Evolutionary conservation across 2,888 invertebrate species (phyloP), one percentile per base, ranked within the genome.

Genomic region (Amphipyra tragopoginis): DNA sequence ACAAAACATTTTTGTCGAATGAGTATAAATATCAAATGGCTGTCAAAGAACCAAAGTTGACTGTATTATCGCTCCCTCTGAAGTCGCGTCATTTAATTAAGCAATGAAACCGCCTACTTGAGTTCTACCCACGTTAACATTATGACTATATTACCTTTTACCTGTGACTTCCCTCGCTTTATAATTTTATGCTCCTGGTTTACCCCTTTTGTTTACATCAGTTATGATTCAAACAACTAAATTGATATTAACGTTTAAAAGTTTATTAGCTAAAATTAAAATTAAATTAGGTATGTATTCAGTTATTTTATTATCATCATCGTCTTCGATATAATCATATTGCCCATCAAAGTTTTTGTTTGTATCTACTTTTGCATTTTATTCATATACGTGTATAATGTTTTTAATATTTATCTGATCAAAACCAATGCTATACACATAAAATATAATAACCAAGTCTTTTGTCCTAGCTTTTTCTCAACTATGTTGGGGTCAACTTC

Each of bases 31-130:
- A 21, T 43, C 21, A 44, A 44, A 44, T 44, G n/a, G 29, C 26
- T 7, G 2, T 29, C 29, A 29, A 26, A 44, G 14, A 44, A 44
- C 4, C 26, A 29, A 33, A 45, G 29, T 26, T 15, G 21, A 8
- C 45, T 29, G 6, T 11, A 10, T 29, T 13, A n/a, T 9, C 9
- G 13, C 9, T n/a, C 13, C 13, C 10, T 45, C 13, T 44, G 44
- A 45, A 45, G n/a, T 29, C 33, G 13, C 13, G 4, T 45, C n/a
- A 33, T 45, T 45, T 33, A 45, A 45, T 45, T 29, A 45, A 33
- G 33, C 29, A 33, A 45, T 45, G 13, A 9, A 33, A 33, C 7
- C n/a, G n/a, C 45, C 4, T 33, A 33, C 13, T 40, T 8, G 40
- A 40, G 7, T 45, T 33, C n/a, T 3, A n/a, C 33, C 33, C 33